Evolutionary conservation across 2,888 invertebrate species (phyloP).

Genomic region (Anarsia innoxiella): DNA sequence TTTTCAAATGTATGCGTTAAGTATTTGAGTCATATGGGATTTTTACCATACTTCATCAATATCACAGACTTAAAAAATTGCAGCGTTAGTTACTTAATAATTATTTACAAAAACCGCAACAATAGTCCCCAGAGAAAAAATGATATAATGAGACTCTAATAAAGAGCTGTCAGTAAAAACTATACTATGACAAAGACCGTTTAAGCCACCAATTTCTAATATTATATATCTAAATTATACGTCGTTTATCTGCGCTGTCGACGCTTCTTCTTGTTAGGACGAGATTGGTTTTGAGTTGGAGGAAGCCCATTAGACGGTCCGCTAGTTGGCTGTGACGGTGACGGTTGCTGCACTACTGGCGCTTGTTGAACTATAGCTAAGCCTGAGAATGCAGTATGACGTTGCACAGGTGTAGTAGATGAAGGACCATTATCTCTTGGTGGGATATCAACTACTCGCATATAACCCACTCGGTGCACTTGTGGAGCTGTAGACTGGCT

Average conservation of each 20-base stretch:
- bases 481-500: too few species aligned
- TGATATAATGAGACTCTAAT: slow-evolving; percentile 33
- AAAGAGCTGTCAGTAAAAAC: slow-evolving; percentile 37
- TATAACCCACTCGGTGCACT: too few species aligned
- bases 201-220: slow-evolving; percentile 21
- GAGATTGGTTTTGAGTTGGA: slow-evolving; percentile 29
- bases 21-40: background rate
- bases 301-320: slow-evolving; percentile 30
- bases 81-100: slow-evolving; percentile 46
- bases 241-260: slow-evolving; percentile 55
- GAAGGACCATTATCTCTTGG: slow-evolving; percentile 2
- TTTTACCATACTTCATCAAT: slow-evolving; percentile 32
- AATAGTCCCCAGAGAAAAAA: slow-evolving; percentile 41
- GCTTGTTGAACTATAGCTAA: slow-evolving; percentile 18
- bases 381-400: slow-evolving; percentile 15
- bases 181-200: slow-evolving; percentile 28
- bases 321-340: slow-evolving; percentile 19
- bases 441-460: too few species aligned
- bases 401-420: slow-evolving; percentile 14
- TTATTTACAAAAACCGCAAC: slow-evolving; percentile 40
- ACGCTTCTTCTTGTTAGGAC: slow-evolving; percentile 52
- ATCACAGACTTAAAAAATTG: slow-evolving; percentile 68
- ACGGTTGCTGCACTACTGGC: slow-evolving; percentile 14
- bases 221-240: slow-evolving; percentile 13
- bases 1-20: slow-evolving; percentile 1